phyloP scores from a whole-genome alignment of 2,888 invertebrate genomes.

The Cotesia congregata region DNA sequence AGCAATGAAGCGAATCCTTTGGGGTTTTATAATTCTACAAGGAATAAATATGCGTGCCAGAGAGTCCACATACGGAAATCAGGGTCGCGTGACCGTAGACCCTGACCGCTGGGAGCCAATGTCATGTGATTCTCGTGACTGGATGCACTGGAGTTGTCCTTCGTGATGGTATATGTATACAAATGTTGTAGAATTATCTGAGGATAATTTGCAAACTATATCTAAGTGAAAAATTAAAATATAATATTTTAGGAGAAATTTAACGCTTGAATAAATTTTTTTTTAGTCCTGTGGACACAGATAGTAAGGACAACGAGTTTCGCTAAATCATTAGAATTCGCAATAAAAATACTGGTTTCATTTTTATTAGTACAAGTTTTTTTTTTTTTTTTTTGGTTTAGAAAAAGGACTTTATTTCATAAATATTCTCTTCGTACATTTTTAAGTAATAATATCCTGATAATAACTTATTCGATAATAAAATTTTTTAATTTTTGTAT shows the following conservation, averaged over 20 bases:
- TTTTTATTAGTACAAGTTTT: not conserved
- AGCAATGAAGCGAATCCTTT: not conserved
- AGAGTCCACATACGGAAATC: constrained; percentile 41
- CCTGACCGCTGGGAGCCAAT: constrained; percentile 54
- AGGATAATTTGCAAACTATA: not conserved
- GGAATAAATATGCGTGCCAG: not conserved
- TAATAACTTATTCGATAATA: too few species aligned
- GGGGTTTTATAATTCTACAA: not conserved
- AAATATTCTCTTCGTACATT: too few species aligned
- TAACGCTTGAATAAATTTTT: constrained; percentile 72
- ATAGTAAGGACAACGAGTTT: constrained; percentile 24
- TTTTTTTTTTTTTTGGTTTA: not conserved
- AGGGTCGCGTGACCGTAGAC: constrained; percentile 57
- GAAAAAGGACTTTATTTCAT: too few species aligned
- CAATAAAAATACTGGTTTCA: constrained; percentile 6
- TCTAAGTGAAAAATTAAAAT: not conserved
- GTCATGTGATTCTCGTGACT: constrained; percentile 38
- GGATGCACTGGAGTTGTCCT: not conserved
- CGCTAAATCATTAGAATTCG: not conserved
- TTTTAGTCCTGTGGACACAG: constrained; percentile 76
- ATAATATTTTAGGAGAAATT: not conserved
- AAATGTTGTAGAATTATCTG: not conserved
- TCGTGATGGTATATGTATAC: not conserved
- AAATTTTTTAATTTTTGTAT: too few species aligned
- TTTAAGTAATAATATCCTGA: too few species aligned